Conservation (phyloP, 2,797 vertebrate species). For the Pelochelys cantorii region DNA sequence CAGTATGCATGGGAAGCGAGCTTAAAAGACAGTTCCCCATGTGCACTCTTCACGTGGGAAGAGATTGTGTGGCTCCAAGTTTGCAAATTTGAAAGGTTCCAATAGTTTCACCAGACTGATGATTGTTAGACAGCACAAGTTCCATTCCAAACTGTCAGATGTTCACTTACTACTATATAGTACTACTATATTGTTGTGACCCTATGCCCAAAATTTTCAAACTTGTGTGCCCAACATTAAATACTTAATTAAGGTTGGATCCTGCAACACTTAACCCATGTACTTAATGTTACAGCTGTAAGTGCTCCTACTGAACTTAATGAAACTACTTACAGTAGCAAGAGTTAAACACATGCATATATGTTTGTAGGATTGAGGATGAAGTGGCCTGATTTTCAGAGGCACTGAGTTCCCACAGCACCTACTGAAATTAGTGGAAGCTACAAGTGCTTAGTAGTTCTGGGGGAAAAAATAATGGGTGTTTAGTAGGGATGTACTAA, state of each 20-base stretch:
- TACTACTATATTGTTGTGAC: neutral
- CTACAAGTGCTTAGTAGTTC: neutral
- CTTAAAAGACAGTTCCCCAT: too few species aligned
- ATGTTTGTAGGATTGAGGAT: neutral
- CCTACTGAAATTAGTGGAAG: neutral
- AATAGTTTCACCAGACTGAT: neutral
- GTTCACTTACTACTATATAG: neutral
- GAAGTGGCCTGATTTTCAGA: neutral
- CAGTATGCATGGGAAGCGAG: too few species aligned
- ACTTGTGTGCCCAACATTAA: neutral
- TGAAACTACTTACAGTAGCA: neutral
- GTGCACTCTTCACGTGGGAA: neutral
- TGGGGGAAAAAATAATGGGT: neutral
- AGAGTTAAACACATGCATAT: neutral
- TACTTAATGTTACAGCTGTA: neutral
- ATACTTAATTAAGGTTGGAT: neutral
- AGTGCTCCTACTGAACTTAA: neutral
- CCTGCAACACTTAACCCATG: neutral
- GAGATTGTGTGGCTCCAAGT: neutral
- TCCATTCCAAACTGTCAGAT: too few species aligned
- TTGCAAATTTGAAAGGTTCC: neutral
- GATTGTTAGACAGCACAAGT: too few species aligned
- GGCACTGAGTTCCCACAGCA: fast-evolving
- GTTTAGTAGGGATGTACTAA: too few species aligned
- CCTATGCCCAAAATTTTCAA: neutral